Conservation (phyloP, 2,113 vertebrate species). For the Phoxinus phoxinus region DNA sequence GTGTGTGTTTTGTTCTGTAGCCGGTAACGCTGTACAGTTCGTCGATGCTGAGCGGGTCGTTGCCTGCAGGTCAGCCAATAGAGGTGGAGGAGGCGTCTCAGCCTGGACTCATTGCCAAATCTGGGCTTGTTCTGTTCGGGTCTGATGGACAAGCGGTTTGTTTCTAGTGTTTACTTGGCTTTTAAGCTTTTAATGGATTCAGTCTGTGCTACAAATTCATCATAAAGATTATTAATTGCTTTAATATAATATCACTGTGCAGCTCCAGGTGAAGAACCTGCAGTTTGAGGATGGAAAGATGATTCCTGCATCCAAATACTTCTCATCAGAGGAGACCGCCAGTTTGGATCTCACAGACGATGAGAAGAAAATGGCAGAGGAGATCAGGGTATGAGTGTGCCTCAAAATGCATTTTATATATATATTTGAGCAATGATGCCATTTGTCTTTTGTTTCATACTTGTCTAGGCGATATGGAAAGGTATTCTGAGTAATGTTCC, state of each 20-base stretch:
- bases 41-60: constrained; percentile 64
- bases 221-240: background rate
- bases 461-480: constrained; percentile 79
- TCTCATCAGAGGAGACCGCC: constrained; percentile 67
- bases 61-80: constrained; percentile 73
- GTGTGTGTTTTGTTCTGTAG: constrained; percentile 65
- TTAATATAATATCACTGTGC: constrained; percentile 11
- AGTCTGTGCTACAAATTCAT: background rate
- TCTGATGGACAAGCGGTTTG: constrained; percentile 80
- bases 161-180: constrained; percentile 61
- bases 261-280: constrained; percentile 85
- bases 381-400: constrained; percentile 75
- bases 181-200: background rate
- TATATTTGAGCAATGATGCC: background rate
- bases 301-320: constrained; percentile 84
- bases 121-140: constrained; percentile 83
- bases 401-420: background rate
- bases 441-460: background rate
- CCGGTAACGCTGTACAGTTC: constrained; percentile 85
- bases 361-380: constrained; percentile 76
- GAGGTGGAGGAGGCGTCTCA: constrained; percentile 78
- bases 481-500: constrained; percentile 80
- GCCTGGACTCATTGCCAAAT: constrained; percentile 79
- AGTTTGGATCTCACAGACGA: constrained; percentile 80
- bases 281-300: constrained; percentile 87